Conservation (phyloP, 64 coral and sea anemone species). For the Platygyra sinensis region DNA sequence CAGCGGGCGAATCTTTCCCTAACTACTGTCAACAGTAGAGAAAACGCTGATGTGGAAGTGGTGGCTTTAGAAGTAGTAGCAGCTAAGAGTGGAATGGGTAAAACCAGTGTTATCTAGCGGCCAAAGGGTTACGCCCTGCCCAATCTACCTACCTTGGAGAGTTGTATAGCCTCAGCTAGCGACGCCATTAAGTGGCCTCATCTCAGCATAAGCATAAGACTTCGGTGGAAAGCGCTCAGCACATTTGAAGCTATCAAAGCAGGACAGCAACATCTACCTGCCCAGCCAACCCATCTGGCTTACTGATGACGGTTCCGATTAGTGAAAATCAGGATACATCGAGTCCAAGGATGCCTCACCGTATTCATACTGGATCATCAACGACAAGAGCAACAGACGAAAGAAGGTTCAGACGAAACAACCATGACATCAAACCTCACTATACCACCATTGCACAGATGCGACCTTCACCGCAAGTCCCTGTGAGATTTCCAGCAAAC, state of each 20-base stretch:
- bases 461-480: not conserved
- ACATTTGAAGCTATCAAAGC: conserved; percentile 38
- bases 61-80: no score
- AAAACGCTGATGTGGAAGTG: no score
- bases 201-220: no score
- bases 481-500: conserved; percentile 24
- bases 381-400: conserved; percentile 42
- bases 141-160: not conserved
- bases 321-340: conserved; percentile 37
- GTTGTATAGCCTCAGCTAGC: not conserved
- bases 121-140: not conserved
- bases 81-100: no score
- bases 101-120: no score
- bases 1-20: no score
- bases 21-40: no score
- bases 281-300: conserved; percentile 42
- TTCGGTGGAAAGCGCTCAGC: conserved; percentile 55
- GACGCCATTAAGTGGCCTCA: not conserved
- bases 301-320: conserved; percentile 19
- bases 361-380: conserved; percentile 58
- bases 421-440: conserved; percentile 29
- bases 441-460: no score
- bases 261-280: conserved; percentile 38
- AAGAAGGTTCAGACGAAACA: conserved; percentile 42
- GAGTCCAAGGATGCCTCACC: conserved; percentile 3